Evolutionary conservation across 2,113 vertebrate genomes (phyloP).

Genomic region (Pantherophis guttatus): DNA sequence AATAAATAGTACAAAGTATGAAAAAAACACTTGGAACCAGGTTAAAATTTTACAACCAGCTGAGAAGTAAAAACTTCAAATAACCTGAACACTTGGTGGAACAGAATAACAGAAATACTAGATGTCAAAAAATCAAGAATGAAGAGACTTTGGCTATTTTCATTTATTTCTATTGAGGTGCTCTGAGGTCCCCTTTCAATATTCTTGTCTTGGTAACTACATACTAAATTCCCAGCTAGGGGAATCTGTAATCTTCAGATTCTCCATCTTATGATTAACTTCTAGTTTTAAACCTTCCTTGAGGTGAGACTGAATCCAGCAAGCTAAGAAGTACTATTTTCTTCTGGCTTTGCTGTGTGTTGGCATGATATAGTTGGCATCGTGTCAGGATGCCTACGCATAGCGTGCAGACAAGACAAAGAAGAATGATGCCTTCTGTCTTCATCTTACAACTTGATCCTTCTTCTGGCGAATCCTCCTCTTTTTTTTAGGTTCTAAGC

Average conservation of each 20-base stretch:
- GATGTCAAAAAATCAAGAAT: too few relatives aligned
- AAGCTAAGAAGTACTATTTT: neutral
- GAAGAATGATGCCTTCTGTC: constrained; percentile 16
- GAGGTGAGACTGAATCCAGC: neutral
- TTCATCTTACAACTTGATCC: neutral
- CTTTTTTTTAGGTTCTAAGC: neutral
- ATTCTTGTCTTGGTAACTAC: neutral
- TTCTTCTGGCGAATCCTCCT: constrained; percentile 4
- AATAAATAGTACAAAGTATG: neutral
- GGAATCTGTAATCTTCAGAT: neutral
- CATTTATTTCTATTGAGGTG: neutral
- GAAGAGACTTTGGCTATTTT: neutral
- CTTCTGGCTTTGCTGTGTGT: neutral
- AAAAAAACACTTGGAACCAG: neutral
- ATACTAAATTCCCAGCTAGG: neutral
- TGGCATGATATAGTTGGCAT: constrained; percentile 5
- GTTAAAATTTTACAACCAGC: neutral
- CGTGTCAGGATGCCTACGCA: neutral
- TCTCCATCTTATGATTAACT: neutral
- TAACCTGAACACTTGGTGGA: neutral
- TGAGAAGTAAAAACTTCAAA: neutral
- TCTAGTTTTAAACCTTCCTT: neutral
- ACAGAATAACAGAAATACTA: neutral
- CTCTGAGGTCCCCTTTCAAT: neutral
- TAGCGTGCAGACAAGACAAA: constrained; percentile 2